Percentiles rank a stretch among this genome's conserved stretches.
These are phyloP conservation scores for Oryzias melastigma DNA, from an alignment of 2,113 vertebrate species.

Conservation along the genomic window DNA sequence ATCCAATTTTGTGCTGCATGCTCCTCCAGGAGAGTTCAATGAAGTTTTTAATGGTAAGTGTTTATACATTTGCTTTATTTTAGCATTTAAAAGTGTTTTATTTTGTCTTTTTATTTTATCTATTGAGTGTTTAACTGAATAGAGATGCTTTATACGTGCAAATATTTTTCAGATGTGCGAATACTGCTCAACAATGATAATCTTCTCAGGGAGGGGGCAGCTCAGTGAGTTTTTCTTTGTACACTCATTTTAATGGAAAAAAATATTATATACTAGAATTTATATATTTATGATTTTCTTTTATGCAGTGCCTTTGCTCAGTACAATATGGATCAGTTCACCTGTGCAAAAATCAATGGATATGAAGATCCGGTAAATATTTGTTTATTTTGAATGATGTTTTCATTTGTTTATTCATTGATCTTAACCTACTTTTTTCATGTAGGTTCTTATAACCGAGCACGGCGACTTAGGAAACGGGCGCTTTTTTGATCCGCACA, in stretches of 20 bases:
- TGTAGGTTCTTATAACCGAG: conserved; percentile 93
- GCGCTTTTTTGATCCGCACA: conserved; percentile 92
- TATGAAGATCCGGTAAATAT: conserved; percentile 86
- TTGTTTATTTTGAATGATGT: background rate
- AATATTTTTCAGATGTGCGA: conserved; percentile 85
- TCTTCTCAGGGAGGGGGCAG: conserved; percentile 95
- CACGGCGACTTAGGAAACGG: conserved; percentile 92
- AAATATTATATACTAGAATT: no score
- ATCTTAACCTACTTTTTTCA: background rate
- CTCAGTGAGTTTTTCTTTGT: conserved; percentile 83
- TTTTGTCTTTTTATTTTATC: background rate
- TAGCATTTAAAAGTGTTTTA: background rate
- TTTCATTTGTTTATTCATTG: background rate
- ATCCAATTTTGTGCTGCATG: conserved; percentile 91
- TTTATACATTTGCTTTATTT: background rate
- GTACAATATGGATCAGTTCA: conserved; percentile 98
- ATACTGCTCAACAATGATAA: conserved; percentile 95
- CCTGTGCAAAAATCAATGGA: conserved; percentile 87
- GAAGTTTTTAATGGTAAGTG: conserved; percentile 95
- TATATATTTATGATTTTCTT: conserved; percentile 1
- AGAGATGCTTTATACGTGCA: background rate
- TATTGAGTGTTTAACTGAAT: background rate
- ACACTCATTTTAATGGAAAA: background rate
- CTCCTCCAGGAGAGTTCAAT: conserved; percentile 95
- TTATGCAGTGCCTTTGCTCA: conserved; percentile 90